Conservation (phyloP, 1,140 invertebrate genomes). For the Venturia canescens region DNA sequence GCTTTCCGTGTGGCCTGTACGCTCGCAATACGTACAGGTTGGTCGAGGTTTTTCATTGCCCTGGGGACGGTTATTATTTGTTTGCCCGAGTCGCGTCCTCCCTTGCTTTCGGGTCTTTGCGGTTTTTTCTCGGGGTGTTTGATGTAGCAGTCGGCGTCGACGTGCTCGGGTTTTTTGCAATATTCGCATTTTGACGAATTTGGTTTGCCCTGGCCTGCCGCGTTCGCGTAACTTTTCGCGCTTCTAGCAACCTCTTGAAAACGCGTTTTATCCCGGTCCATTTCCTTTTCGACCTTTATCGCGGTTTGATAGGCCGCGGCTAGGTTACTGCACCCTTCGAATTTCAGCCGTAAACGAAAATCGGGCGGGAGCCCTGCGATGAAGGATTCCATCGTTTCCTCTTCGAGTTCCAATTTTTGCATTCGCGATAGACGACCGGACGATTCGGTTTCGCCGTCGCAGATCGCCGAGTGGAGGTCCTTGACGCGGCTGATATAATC, state of each 20-base stretch:
- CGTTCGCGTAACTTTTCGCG: not conserved
- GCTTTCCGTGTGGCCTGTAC: not conserved
- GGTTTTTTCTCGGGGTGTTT: constrained; percentile 15
- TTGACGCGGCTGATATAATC: constrained; percentile 37
- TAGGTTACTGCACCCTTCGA: not conserved
- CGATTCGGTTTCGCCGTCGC: not conserved
- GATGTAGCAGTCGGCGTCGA: not conserved
- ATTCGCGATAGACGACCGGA: not conserved
- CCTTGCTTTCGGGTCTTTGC: not conserved
- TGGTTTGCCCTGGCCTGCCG: not conserved
- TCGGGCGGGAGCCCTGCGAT: constrained; percentile 22
- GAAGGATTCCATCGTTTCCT: constrained; percentile 28
- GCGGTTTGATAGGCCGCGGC: not conserved
- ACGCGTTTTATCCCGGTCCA: constrained; percentile 25
- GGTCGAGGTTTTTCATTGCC: not conserved
- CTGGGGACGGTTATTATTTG: not conserved
- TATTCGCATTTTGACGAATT: not conserved
- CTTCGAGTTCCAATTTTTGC: not conserved
- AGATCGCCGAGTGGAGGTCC: constrained; percentile 19
- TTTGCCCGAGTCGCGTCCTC: not conserved
- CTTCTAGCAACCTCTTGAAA: not conserved
- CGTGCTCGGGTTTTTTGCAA: constrained; percentile 19
- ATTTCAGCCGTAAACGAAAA: constrained; percentile 15
- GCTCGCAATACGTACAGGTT: not conserved
- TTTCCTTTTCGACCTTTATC: constrained; percentile 17